These are phyloP conservation scores for Ophiodon elongatus DNA, from an alignment of 2,113 vertebrate genomes.

Conservation along the genomic window DNA sequence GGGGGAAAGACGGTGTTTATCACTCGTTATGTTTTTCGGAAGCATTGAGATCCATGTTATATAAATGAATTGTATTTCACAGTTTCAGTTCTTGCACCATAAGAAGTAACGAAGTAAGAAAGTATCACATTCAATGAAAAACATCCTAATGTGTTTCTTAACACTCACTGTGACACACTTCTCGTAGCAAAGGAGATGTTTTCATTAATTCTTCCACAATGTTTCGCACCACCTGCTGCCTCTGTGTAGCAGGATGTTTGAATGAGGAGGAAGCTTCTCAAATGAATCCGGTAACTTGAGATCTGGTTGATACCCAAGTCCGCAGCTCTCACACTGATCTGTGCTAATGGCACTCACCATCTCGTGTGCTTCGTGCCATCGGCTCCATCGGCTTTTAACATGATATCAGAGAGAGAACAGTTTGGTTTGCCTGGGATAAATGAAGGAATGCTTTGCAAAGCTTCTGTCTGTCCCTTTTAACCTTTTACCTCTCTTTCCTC, in stretches of 20 bases:
- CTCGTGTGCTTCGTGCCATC: slow-evolving; percentile 21
- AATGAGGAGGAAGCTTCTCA: slow-evolving; percentile 9
- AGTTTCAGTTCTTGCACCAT: not conserved
- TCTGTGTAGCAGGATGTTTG: not conserved
- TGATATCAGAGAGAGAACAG: not conserved
- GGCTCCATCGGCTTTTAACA: slow-evolving; percentile 40
- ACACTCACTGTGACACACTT: not conserved
- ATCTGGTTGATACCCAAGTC: slow-evolving; percentile 12
- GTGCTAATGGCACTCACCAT: slow-evolving; percentile 9
- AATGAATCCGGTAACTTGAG: slow-evolving; percentile 27
- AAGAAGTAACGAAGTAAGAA: too few species aligned
- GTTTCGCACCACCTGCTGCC: not conserved
- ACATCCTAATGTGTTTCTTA: not conserved
- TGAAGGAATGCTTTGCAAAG: slow-evolving; percentile 11
- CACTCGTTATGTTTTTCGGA: not conserved
- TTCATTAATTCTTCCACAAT: not conserved
- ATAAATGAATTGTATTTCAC: not conserved
- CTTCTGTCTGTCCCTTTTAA: not conserved
- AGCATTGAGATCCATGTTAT: not conserved
- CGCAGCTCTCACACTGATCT: slow-evolving; percentile 14
- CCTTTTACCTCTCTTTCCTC: not conserved
- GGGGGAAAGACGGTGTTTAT: too few species aligned
- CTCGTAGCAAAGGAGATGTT: not conserved
- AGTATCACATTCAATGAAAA: too few species aligned
- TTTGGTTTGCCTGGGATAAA: slow-evolving; percentile 9